Evolutionary conservation across 2,888 invertebrate genomes (phyloP).

Genomic region (Elysia crispata): DNA sequence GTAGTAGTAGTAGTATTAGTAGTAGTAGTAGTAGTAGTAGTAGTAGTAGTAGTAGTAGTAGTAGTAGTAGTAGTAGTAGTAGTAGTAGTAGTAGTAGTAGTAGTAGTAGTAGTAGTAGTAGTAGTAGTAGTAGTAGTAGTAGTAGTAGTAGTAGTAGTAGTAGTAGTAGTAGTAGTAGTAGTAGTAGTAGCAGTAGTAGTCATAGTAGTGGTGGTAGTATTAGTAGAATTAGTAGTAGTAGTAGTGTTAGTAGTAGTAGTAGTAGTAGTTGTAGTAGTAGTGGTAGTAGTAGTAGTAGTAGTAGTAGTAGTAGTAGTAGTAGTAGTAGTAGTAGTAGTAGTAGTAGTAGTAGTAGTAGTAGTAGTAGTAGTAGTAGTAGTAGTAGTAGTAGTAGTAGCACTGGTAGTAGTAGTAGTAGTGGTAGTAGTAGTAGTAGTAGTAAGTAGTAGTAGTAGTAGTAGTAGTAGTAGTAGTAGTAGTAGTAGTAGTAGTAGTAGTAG

Average conservation of each 20-base stretch:
- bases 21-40: too few species aligned
- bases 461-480: slow-evolving; percentile 9
- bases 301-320: slow-evolving; percentile 9
- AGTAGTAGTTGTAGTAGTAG: not conserved
- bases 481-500: too few species aligned
- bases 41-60: slow-evolving; percentile 4
- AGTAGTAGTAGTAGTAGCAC: too few species aligned
- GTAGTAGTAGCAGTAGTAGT: too few species aligned
- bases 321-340: slow-evolving; percentile 9
- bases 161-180: too few species aligned
- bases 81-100: slow-evolving; percentile 9
- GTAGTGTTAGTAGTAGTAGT: too few species aligned
- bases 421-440: too few species aligned
- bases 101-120: slow-evolving; percentile 4
- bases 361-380: slow-evolving; percentile 4
- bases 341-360: slow-evolving; percentile 4
- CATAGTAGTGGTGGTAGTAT: too few species aligned
- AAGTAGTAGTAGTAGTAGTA: slow-evolving; percentile 9
- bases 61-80: slow-evolving; percentile 9
- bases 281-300: slow-evolving; percentile 9
- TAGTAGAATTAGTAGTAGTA: too few species aligned
- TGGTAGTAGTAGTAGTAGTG: too few species aligned
- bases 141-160: slow-evolving; percentile 9
- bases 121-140: slow-evolving; percentile 9
- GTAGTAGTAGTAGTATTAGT: too few species aligned